Conservation (phyloP, 2,888 invertebrate species). For the Dryomyza anilis region DNA sequence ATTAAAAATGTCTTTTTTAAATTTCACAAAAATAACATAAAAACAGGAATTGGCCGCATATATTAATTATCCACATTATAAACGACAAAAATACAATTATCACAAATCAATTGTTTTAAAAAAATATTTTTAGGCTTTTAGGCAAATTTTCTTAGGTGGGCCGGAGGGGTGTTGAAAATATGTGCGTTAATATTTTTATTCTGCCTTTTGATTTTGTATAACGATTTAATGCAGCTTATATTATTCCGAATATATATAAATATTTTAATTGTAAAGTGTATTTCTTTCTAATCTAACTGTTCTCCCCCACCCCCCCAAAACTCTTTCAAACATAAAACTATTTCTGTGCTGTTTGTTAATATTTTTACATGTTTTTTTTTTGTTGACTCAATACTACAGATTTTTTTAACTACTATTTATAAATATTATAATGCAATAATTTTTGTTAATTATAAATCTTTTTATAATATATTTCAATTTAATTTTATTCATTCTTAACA, state of each 20-base stretch:
- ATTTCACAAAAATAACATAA: slow-evolving; percentile 31
- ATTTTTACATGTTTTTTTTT: background rate
- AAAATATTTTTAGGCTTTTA: slow-evolving; percentile 32
- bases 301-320: background rate
- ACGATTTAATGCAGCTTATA: background rate
- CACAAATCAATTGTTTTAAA: too few species aligned
- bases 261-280: too few species aligned
- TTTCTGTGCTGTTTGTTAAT: slow-evolving; percentile 18
- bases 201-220: background rate
- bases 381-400: background rate
- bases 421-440: too few species aligned
- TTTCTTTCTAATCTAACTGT: background rate
- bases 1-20: background rate
- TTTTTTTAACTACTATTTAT: background rate
- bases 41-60: slow-evolving; percentile 58
- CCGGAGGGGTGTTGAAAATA: slow-evolving; percentile 57
- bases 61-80: slow-evolving; percentile 23
- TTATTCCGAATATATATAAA: too few species aligned
- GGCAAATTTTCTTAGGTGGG: slow-evolving; percentile 43
- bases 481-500: background rate
- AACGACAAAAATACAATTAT: too few species aligned
- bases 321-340: background rate
- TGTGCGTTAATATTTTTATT: slow-evolving; percentile 40
- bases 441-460: too few species aligned
- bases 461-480: background rate